Conservation (phyloP, 2,797 vertebrate species). For the Tangara arthus region DNA sequence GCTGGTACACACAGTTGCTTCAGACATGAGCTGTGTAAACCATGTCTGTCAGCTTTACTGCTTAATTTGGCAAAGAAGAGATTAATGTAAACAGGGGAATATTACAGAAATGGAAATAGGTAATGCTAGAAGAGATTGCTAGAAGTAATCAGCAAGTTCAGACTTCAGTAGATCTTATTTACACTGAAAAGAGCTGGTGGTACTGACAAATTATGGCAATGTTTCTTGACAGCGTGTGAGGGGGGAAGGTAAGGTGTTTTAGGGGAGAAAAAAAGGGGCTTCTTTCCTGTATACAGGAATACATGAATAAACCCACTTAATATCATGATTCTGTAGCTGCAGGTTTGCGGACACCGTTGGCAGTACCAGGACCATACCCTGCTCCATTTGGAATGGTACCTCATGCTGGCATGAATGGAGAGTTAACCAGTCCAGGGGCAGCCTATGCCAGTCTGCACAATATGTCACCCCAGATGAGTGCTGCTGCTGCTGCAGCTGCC, state of each 20-base stretch:
- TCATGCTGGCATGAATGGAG: slow-evolving; percentile 90
- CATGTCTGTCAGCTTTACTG: slow-evolving; percentile 26
- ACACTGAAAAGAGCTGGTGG: neutral
- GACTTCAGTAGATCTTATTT: slow-evolving; percentile 3
- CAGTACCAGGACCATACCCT: slow-evolving; percentile 89
- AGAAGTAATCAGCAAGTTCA: slow-evolving; percentile 5
- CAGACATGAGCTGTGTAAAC: slow-evolving; percentile 41
- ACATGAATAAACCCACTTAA: neutral
- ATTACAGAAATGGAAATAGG: slow-evolving; percentile 16
- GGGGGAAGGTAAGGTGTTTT: neutral
- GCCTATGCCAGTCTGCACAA: slow-evolving; percentile 90
- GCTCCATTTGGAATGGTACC: slow-evolving; percentile 92
- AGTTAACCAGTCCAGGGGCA: slow-evolving; percentile 88
- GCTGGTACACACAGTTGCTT: slow-evolving; percentile 23
- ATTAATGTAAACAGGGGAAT: slow-evolving; percentile 32
- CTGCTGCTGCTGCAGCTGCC: slow-evolving; percentile 83
- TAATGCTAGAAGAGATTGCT: neutral
- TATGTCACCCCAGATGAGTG: slow-evolving; percentile 97
- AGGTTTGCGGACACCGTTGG: slow-evolving; percentile 88
- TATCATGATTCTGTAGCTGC: slow-evolving; percentile 75
- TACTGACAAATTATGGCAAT: neutral
- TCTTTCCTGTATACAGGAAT: neutral
- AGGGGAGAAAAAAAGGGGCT: neutral
- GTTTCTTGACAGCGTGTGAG: neutral
- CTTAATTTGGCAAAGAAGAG: slow-evolving; percentile 32